phyloP scores from a whole-genome alignment of 2,888 invertebrate species.

The Hyposoter dolosus region DNA sequence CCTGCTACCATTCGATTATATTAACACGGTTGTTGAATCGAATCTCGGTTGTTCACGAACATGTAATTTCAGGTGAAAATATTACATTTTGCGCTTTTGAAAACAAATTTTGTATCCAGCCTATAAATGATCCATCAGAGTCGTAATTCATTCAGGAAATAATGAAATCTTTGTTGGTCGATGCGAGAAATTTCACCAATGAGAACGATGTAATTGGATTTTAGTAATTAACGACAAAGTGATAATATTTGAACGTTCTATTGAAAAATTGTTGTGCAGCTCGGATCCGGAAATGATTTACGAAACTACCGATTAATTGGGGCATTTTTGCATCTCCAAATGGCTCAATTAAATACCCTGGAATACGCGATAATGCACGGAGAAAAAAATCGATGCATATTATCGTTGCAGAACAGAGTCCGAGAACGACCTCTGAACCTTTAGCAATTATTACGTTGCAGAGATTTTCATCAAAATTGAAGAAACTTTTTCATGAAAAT shows the following conservation, averaged over 20 bases:
- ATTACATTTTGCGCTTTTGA: background rate
- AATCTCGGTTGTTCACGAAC: background rate
- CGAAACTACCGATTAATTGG: background rate
- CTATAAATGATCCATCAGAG: background rate
- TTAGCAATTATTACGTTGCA: too few species aligned
- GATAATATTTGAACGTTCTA: background rate
- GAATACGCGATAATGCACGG: background rate
- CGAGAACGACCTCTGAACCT: too few species aligned
- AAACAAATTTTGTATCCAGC: background rate
- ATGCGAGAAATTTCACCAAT: background rate
- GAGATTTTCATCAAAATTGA: too few species aligned
- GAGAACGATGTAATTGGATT: conserved; percentile 3
- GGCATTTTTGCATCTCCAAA: background rate
- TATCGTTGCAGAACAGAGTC: too few species aligned
- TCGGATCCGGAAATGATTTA: background rate
- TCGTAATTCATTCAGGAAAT: background rate
- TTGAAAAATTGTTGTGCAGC: background rate
- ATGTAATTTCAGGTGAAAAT: background rate
- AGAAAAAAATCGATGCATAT: too few species aligned
- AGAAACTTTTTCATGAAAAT: too few species aligned
- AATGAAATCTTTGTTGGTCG: background rate
- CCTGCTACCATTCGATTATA: conserved; percentile 42
- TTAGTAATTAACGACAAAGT: background rate
- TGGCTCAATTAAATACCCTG: background rate
- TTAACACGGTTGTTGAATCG: conserved; percentile 30